Evolutionary conservation across 2,113 vertebrate species (phyloP), one percentile per base, ranked within the genome.

Genomic region (Dendropsophus ebraccatus): DNA sequence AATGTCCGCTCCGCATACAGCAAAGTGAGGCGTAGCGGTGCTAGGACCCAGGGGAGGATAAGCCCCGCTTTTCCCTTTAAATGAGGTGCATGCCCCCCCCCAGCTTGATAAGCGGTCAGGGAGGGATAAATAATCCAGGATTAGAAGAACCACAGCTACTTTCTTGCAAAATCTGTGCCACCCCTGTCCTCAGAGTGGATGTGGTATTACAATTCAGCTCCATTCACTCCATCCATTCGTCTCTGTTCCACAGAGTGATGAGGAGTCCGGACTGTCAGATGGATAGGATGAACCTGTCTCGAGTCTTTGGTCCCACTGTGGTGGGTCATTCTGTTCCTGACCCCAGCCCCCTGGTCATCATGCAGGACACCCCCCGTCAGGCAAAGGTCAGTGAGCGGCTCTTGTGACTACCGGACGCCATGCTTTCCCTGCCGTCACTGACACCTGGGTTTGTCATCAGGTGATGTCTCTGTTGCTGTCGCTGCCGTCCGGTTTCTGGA

Each of bases 291-390:
- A 97, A 96, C 49, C 76, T 97, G 87, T 91, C 96, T 10, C 90
- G 96, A 0, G 93, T 97, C 25, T 97, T 97, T 80, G 96, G 96
- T 30, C 96, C 96, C 0, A 96, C 95, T 0, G 89, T 97, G 1
- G 93, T 97, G 6, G 96, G 96, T 50, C 93, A 97, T 0, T 80
- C 92, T 52, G 91, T 92, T 0, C 78, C 95, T 1, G 94, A 95
- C 14, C 96, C 96, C 0, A 92, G 93, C 0, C 95, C 96, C 0
- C 88, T 94, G 0, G 88, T 90, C 84, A 96, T 97, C 78, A 89
- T 97, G 94, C 95, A 92, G 83, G 96, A 97, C 90, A 94, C 94
- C 0, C 94, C 93, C 0, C 90, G 88, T 0, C 96, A 97, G 83
- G 92, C 92, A 19, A 96, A 95, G 94, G 96, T 96, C 56, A 56